These are phyloP conservation scores for Drosophila austrosaltans DNA, from an alignment of 2,888 invertebrate genomes.

Conservation along the genomic window DNA sequence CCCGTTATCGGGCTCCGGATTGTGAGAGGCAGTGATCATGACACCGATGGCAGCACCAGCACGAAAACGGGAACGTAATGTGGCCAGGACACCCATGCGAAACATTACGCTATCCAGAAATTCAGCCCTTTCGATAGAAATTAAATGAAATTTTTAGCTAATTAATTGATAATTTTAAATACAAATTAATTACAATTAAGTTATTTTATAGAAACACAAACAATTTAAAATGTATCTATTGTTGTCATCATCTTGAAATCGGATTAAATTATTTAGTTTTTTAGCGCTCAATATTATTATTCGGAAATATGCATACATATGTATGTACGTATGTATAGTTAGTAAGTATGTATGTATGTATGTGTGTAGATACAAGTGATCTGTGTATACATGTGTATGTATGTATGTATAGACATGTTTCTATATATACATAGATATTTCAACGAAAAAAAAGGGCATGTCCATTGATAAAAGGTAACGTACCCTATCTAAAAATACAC, in stretches of 20 bases:
- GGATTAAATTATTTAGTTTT: no score
- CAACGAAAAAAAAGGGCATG: conserved; percentile 54
- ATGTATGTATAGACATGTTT: conserved; percentile 3
- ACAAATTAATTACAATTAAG: not conserved
- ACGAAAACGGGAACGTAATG: conserved; percentile 92
- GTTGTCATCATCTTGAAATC: no score
- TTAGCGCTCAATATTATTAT: not conserved
- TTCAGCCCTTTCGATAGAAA: conserved; percentile 87
- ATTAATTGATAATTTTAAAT: not conserved
- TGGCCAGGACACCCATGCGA: conserved; percentile 96
- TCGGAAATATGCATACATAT: not conserved
- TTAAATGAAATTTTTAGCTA: not conserved
- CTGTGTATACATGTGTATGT: not conserved
- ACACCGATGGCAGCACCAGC: conserved; percentile 95
- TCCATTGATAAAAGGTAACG: conserved; percentile 63
- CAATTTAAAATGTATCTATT: no score
- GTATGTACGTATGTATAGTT: not conserved
- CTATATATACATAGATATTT: conserved; percentile 11
- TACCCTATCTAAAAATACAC: conserved; percentile 69
- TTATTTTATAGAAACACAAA: not conserved
- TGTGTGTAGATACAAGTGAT: conserved; percentile 32
- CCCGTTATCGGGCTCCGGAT: conserved; percentile 97
- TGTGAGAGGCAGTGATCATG: conserved; percentile 99
- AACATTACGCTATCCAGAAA: conserved; percentile 95
- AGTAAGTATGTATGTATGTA: conserved; percentile 11